These are phyloP conservation scores for Trissolcus japonicus DNA, from an alignment of 2,888 invertebrate species.

Conservation along the genomic window DNA sequence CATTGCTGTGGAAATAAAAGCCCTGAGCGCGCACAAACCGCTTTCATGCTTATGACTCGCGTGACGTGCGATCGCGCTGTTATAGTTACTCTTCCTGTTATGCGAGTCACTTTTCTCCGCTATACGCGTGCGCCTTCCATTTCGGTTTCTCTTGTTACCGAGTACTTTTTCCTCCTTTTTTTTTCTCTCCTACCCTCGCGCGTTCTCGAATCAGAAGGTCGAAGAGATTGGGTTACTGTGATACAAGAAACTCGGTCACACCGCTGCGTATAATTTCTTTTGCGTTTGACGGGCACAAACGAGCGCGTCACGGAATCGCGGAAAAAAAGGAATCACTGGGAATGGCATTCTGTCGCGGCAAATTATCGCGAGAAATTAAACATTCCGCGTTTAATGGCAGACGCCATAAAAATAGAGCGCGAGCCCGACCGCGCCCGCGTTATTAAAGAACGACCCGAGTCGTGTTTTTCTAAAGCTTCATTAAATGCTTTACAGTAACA, in stretches of 20 bases:
- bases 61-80: constrained; percentile 44
- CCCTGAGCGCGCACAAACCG: constrained; percentile 3
- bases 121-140: constrained; percentile 52
- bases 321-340: background rate
- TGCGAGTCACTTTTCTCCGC: constrained; percentile 29
- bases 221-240: constrained; percentile 59
- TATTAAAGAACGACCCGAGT: constrained; percentile 20
- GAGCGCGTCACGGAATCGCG: constrained; percentile 3
- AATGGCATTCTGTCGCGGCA: background rate
- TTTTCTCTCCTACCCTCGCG: constrained; percentile 52
- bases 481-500: constrained; percentile 40
- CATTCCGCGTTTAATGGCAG: constrained; percentile 31
- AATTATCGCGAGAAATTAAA: constrained; percentile 28
- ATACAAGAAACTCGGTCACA: constrained; percentile 68
- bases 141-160: background rate
- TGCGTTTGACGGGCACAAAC: constrained; percentile 36
- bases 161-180: background rate
- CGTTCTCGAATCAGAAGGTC: constrained; percentile 59
- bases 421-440: background rate
- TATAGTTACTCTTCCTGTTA: constrained; percentile 40
- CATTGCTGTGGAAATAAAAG: constrained; percentile 36
- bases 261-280: constrained; percentile 49
- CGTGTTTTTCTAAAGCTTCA: constrained; percentile 27
- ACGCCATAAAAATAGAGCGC: constrained; percentile 18
- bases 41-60: constrained; percentile 54